A percentile compares a stretch with the other conserved stretches of the same genome.
phyloP scores from a whole-genome alignment of 2,888 invertebrate species.

The Nymphalis c-album region DNA sequence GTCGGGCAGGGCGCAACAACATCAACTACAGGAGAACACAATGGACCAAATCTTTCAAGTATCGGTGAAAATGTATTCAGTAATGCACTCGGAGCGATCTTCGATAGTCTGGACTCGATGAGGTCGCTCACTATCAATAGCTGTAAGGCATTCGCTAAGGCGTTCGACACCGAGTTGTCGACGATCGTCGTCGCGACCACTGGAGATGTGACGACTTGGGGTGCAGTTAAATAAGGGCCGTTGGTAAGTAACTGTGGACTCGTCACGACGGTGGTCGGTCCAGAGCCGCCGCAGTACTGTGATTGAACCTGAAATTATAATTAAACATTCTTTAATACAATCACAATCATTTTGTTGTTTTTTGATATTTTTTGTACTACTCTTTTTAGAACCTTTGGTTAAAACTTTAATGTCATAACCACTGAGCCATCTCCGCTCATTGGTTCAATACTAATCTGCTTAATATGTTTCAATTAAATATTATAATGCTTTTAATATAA shows the following conservation, averaged over 20 bases:
- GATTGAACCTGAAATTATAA: conserved; percentile 39
- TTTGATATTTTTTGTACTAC: no score
- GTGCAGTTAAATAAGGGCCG: conserved; percentile 30
- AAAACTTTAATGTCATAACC: no score
- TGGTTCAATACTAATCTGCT: no score
- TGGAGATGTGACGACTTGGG: conserved; percentile 40
- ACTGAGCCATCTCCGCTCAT: no score
- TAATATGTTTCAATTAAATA: no score
- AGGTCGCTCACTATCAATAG: conserved; percentile 61
- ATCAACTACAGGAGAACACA: conserved; percentile 26
- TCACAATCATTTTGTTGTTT: no score
- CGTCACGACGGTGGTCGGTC: conserved; percentile 21
- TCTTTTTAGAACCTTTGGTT: no score
- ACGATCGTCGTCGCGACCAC: conserved; percentile 52
- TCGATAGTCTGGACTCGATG: conserved; percentile 44
- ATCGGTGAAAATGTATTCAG: conserved; percentile 33
- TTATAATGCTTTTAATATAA: no score
- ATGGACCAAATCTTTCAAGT: conserved; percentile 32
- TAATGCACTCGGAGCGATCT: conserved; percentile 22
- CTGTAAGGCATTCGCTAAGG: conserved; percentile 63
- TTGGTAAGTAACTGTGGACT: conserved; percentile 33
- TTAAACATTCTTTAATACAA: neutral
- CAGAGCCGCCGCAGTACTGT: conserved; percentile 37
- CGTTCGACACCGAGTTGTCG: conserved; percentile 59
- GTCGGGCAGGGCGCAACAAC: conserved; percentile 31